phyloP scores from a whole-genome alignment of 2,888 invertebrate species.

The Druceiella hillmani region DNA sequence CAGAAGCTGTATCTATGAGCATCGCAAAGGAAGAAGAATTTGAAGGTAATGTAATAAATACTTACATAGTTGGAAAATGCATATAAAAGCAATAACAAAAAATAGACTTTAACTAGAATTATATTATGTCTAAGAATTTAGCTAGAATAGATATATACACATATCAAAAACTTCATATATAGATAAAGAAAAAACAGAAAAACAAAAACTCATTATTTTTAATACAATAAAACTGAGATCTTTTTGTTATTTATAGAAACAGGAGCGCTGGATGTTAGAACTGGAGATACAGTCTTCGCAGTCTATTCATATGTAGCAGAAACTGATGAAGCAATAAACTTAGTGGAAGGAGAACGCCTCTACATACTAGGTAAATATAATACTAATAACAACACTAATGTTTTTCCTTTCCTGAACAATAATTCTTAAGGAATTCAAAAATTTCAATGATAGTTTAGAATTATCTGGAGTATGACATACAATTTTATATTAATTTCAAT shows the following conservation, averaged over 20 bases:
- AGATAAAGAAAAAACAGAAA: too few species aligned
- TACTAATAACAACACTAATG: conserved; percentile 2
- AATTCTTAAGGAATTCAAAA: too few species aligned
- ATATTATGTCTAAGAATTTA: not conserved
- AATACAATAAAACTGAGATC: too few species aligned
- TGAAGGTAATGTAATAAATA: conserved; percentile 43
- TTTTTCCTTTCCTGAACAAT: too few species aligned
- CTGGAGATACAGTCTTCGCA: conserved; percentile 76
- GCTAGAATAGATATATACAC: too few species aligned
- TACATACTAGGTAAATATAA: conserved; percentile 64
- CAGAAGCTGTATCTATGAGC: conserved; percentile 68
- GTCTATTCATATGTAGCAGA: conserved; percentile 83
- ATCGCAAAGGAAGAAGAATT: conserved; percentile 64
- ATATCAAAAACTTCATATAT: too few species aligned
- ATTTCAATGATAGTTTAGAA: too few species aligned
- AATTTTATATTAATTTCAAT: too few species aligned
- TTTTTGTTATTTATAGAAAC: too few species aligned
- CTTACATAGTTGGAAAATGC: conserved; percentile 5
- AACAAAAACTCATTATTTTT: too few species aligned
- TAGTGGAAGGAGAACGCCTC: conserved; percentile 86
- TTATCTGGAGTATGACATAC: too few species aligned
- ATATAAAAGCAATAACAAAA: conserved; percentile 8
- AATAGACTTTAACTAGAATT: conserved; percentile 1
- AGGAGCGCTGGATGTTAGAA: conserved; percentile 52
- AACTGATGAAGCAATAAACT: conserved; percentile 79